A percentile compares a stretch with the other conserved stretches of the same genome.
Evolutionary conservation across 2,888 invertebrate species (phyloP).

Genomic region (Heliothis peltigera): DNA sequence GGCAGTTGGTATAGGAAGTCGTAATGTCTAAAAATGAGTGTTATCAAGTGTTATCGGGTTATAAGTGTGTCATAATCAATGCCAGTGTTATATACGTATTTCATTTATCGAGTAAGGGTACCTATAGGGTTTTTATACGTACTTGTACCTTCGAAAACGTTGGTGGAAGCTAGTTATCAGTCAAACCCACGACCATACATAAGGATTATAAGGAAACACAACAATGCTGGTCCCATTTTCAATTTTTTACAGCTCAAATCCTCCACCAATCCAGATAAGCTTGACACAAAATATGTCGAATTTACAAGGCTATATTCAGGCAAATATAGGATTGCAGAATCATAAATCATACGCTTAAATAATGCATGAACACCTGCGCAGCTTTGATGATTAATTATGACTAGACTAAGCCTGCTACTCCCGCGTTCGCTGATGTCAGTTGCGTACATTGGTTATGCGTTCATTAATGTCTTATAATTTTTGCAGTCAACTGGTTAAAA

Average conservation of each 20-base stretch:
- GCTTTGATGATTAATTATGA: conserved; percentile 43
- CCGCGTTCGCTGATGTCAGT: background rate
- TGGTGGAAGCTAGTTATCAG: too few species aligned
- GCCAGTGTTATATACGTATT: too few species aligned
- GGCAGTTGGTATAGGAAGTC: too few species aligned
- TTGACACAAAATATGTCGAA: conserved; percentile 6
- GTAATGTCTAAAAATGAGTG: too few species aligned
- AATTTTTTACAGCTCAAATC: conserved; percentile 5
- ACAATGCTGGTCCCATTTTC: conserved; percentile 2
- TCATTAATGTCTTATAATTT: too few species aligned
- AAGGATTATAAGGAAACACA: background rate
- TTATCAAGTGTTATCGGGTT: too few species aligned
- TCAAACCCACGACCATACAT: too few species aligned
- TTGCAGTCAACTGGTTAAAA: too few species aligned
- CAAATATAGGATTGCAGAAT: conserved; percentile 8
- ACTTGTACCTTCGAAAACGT: too few species aligned
- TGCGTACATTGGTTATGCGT: background rate
- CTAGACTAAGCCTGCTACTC: conserved; percentile 3
- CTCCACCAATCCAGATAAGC: conserved; percentile 18
- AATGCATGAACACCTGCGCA: conserved; percentile 41
- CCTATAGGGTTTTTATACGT: too few species aligned
- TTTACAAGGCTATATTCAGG: background rate
- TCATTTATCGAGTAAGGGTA: too few species aligned
- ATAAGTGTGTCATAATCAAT: too few species aligned
- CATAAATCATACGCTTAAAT: conserved; percentile 48